Evolutionary conservation across 2,797 vertebrate genomes (phyloP).

Genomic region (Toxotes lorentzi): DNA sequence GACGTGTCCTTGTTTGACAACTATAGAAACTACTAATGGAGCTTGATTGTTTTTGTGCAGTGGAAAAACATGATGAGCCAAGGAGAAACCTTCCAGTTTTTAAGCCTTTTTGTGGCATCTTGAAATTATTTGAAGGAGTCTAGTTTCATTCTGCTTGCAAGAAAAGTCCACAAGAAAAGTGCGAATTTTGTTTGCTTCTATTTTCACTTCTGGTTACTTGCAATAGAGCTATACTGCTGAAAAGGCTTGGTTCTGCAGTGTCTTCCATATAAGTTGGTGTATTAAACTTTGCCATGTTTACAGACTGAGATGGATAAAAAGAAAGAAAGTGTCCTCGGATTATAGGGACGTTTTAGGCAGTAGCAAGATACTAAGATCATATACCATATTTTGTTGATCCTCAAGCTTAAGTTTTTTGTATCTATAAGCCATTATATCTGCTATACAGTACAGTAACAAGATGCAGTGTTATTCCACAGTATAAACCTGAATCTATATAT

Average conservation of each 20-base stretch:
- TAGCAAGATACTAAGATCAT: background rate
- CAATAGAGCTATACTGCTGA: constrained; percentile 1
- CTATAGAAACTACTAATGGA: constrained; percentile 34
- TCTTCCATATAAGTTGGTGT: constrained; percentile 41
- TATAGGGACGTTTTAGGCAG: background rate
- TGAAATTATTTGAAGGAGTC: constrained; percentile 1
- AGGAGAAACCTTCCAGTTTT: background rate
- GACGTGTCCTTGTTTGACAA: constrained; percentile 21
- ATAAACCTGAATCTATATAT: constrained; percentile 60
- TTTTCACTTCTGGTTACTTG: constrained; percentile 34
- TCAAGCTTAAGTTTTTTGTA: constrained; percentile 45
- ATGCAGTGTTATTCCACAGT: constrained; percentile 61
- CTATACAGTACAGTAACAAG: constrained; percentile 47
- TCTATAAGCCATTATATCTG: constrained; percentile 55
- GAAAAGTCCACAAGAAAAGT: background rate
- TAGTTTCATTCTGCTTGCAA: background rate
- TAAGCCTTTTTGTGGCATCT: constrained; percentile 15
- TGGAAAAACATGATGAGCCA: background rate
- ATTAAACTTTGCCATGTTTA: constrained; percentile 46
- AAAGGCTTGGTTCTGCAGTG: constrained; percentile 1
- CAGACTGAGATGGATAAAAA: constrained; percentile 19
- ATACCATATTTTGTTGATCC: constrained; percentile 36
- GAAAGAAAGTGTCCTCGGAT: background rate
- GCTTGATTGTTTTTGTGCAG: constrained; percentile 9
- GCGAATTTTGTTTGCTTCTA: constrained; percentile 7